Base-by-base conservation (phyloP, 2,888 invertebrate genomes). In the Schizaphis graminum region DNA sequence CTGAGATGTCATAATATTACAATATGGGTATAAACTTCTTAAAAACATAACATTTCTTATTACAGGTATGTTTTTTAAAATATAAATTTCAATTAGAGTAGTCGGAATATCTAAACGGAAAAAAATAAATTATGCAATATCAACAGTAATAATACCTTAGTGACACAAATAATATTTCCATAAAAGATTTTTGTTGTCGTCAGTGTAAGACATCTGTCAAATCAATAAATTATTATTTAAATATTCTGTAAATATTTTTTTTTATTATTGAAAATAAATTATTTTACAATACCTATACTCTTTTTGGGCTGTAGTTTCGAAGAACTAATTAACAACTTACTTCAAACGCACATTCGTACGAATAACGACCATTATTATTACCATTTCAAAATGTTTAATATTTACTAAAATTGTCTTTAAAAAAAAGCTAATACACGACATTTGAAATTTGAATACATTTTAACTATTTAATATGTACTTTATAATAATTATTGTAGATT, bases 41-140 rank as follows among this genome's bases (percentile, higher is more conserved):
- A 89, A 89, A 89, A 61, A 35, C 24, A 89, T 89, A 57, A 57
- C 41, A 89, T 56, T 89, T 56, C 35, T 57, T 89, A 26, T 35
- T 41, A 41, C 28, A 24, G 77, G 77, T 77, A 41, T 77, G 77
- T 77, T 77, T 77, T 77, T 77, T 21, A 21, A 24, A 77, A 35
- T 77, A 35, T 77, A 21, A 21, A 77, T 77, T 77, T 21, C 35
- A 77, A 35, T 77, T 77, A 77, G 21, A 77, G 35, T 77, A 77
- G 21, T 41, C 35, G 26, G 3, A 77, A 35, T 77, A 77, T 77
- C 21, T 35, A 35, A 77, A 77, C 3, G 35, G 35, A 77, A 8
- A 77, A 24, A 77, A 35, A 77, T 35, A 77, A 77, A 77, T 77
- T 77, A 35, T 77, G 35, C 1, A 77, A 21, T 41, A 77, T 35